Evolutionary conservation across 2,888 invertebrate genomes (phyloP).

Genomic region (Silvanus unidentatus): DNA sequence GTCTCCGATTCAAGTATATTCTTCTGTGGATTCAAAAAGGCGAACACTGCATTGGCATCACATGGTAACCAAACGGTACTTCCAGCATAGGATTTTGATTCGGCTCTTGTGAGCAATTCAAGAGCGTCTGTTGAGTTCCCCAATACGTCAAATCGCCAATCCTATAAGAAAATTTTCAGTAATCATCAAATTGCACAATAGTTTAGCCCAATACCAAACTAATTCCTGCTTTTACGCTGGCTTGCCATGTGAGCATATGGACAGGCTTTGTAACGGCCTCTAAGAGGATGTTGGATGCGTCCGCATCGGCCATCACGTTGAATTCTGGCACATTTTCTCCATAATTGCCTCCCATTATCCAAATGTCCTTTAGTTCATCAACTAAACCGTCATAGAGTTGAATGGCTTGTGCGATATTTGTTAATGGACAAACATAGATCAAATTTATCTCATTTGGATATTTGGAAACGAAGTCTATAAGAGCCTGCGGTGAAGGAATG

Average conservation of each 20-base stretch:
- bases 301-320: neutral
- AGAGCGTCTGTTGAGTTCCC: neutral
- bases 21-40: slow-evolving; percentile 43
- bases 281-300: neutral
- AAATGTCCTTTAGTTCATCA: slow-evolving; percentile 59
- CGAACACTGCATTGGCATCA: slow-evolving; percentile 49
- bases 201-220: no score
- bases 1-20: slow-evolving; percentile 5
- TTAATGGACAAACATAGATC: slow-evolving; percentile 67
- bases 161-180: neutral
- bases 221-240: neutral
- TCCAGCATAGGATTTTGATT: neutral
- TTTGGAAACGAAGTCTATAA: slow-evolving; percentile 54
- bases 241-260: neutral
- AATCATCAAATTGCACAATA: neutral
- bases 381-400: slow-evolving; percentile 62
- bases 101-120: neutral
- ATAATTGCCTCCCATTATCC: slow-evolving; percentile 74
- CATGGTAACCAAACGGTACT: slow-evolving; percentile 38
- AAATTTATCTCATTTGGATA: slow-evolving; percentile 55
- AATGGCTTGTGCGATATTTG: slow-evolving; percentile 71
- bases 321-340: slow-evolving; percentile 44
- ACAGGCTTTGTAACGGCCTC: neutral
- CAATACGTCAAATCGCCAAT: neutral
- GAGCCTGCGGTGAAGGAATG: slow-evolving; percentile 51